Evolutionary conservation across 2,888 invertebrate genomes (phyloP).

Genomic region (Xanthostigma xanthostigma): DNA sequence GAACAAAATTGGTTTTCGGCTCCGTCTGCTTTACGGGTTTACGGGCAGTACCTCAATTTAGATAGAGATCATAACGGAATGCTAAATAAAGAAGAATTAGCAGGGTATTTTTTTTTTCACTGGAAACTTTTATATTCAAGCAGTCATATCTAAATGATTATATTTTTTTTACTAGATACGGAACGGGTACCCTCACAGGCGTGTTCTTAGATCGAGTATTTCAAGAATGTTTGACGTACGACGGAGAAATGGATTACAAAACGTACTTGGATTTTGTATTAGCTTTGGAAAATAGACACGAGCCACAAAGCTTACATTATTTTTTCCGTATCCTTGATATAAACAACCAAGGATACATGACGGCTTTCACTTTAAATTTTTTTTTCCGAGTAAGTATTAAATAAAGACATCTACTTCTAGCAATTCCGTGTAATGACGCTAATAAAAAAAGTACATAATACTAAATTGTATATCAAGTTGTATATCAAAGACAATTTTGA

Average conservation of each 20-base stretch:
- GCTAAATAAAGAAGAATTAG: constrained; percentile 80
- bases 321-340: constrained; percentile 85
- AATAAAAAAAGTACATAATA: no score
- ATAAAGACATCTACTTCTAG: not conserved
- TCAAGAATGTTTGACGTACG: constrained; percentile 89
- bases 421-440: no score
- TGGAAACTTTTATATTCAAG: not conserved
- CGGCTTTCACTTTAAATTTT: constrained; percentile 80
- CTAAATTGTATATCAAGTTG: no score
- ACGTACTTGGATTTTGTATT: constrained; percentile 89
- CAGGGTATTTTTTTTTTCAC: constrained; percentile 39
- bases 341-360: constrained; percentile 72
- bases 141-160: not conserved
- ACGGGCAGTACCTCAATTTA: constrained; percentile 85
- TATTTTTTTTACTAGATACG: constrained; percentile 42
- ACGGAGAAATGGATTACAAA: constrained; percentile 94
- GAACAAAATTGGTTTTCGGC: constrained; percentile 88
- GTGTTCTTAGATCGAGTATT: constrained; percentile 87
- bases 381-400: constrained; percentile 59
- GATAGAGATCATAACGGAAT: constrained; percentile 93
- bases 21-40: constrained; percentile 75
- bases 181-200: constrained; percentile 79
- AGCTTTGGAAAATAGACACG: constrained; percentile 80
- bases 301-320: constrained; percentile 83
- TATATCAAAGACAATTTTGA: no score